A percentile compares a stretch with the other conserved stretches of the same genome.
Evolutionary conservation across 2,888 invertebrate species (phyloP).

Genomic region (Caenorhabditis imperialis): DNA sequence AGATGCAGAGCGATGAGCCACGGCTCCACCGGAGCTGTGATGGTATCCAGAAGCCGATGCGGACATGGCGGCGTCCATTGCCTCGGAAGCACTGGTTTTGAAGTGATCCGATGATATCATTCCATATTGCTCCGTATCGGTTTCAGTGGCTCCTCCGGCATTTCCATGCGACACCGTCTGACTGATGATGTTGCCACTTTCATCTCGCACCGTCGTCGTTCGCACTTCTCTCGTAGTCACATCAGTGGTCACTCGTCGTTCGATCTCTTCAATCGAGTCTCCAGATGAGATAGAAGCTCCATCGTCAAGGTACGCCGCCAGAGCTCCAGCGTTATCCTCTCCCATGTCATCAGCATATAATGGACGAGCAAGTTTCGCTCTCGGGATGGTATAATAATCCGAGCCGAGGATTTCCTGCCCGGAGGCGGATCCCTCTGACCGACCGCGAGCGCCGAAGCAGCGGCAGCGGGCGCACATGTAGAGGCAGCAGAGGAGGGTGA

Average conservation of each 20-base stretch:
- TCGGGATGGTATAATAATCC: constrained; percentile 70
- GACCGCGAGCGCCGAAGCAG: constrained; percentile 65
- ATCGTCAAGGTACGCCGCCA: constrained; percentile 65
- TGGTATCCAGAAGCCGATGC: constrained; percentile 26
- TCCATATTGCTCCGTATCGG: constrained; percentile 67
- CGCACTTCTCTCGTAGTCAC: constrained; percentile 70
- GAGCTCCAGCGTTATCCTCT: constrained; percentile 61
- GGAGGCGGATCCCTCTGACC: constrained; percentile 50
- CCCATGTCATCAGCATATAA: constrained; percentile 54
- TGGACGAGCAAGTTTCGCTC: constrained; percentile 69
- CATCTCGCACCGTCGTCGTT: constrained; percentile 66
- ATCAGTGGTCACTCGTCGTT: constrained; percentile 75
- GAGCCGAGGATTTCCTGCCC: constrained; percentile 65
- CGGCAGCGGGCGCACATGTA: constrained; percentile 67
- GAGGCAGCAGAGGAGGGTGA: constrained; percentile 73
- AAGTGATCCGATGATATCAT: constrained; percentile 67
- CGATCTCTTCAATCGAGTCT: constrained; percentile 68
- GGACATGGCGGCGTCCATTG: constrained; percentile 53
- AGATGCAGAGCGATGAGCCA: constrained; percentile 7
- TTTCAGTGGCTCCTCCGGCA: constrained; percentile 38
- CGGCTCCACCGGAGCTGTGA: constrained; percentile 13
- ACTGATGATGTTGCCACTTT: constrained; percentile 65
- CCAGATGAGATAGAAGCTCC: constrained; percentile 66
- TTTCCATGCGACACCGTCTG: constrained; percentile 43
- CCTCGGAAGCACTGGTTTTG: constrained; percentile 56